A percentile compares a stretch with the other conserved stretches of the same genome.
Evolutionary conservation across 2,113 vertebrate species (phyloP).

Genomic region (Elanus axillaris): DNA sequence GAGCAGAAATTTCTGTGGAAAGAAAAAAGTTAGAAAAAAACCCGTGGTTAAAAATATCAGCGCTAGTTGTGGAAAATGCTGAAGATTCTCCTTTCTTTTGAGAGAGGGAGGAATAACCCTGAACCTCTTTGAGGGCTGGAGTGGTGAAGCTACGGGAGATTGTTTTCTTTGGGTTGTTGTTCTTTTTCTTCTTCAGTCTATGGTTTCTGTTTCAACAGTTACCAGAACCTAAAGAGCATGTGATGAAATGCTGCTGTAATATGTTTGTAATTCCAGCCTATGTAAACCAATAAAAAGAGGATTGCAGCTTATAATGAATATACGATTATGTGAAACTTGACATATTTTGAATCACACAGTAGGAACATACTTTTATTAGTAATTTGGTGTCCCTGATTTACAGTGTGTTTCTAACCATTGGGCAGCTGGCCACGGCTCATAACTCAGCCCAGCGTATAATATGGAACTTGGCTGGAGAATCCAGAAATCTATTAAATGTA

Average conservation of each 20-base stretch:
- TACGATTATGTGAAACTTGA: constrained; percentile 65
- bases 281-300: constrained; percentile 71
- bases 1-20: neutral
- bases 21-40: neutral
- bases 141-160: neutral
- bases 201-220: constrained; percentile 46
- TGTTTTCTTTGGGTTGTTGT: constrained; percentile 50
- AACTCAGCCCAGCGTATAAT: constrained; percentile 42
- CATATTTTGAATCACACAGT: constrained; percentile 68
- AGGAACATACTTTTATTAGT: constrained; percentile 66
- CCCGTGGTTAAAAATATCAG: neutral
- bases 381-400: constrained; percentile 72
- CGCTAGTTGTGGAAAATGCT: neutral
- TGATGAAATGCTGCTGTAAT: constrained; percentile 50
- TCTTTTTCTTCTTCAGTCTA: neutral
- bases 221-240: constrained; percentile 33
- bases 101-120: neutral
- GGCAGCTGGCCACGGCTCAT: constrained; percentile 60
- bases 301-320: constrained; percentile 61
- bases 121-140: neutral
- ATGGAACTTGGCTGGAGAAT: constrained; percentile 41
- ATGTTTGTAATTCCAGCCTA: constrained; percentile 65
- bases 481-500: constrained; percentile 16
- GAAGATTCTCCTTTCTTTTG: neutral
- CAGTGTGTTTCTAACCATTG: constrained; percentile 54